phyloP scores from a whole-genome alignment of 2,888 invertebrate species.

The Tipula helvola region DNA sequence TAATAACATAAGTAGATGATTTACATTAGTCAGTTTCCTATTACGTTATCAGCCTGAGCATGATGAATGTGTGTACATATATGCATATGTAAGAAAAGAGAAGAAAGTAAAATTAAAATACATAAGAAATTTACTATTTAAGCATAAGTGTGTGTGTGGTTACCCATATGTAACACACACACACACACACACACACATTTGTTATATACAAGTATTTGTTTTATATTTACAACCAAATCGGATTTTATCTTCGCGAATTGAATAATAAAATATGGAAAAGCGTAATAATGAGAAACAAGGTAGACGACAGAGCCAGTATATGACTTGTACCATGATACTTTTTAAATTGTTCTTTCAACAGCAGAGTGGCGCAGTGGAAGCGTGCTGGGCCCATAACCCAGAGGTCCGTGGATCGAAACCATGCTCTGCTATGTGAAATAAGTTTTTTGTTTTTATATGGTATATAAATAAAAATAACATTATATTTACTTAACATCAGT shows the following conservation, averaged over 20 bases:
- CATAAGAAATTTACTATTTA: background rate
- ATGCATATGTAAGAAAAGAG: background rate
- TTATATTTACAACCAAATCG: background rate
- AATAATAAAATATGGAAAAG: background rate
- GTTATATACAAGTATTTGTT: background rate
- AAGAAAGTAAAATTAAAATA: background rate
- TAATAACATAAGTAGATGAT: background rate
- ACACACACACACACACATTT: background rate
- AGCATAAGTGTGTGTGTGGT: background rate
- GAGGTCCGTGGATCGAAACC: constrained; percentile 74
- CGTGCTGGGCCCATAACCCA: constrained; percentile 57
- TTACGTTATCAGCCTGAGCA: background rate
- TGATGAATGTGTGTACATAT: background rate
- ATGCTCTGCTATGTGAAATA: constrained; percentile 40
- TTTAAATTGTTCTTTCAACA: background rate
- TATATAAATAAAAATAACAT: background rate
- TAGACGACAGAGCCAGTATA: background rate
- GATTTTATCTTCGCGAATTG: background rate
- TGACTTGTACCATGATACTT: background rate
- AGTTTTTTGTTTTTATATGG: no score
- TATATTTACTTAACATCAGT: background rate
- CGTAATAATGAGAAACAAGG: background rate
- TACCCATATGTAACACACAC: background rate
- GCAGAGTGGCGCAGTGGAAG: constrained; percentile 60
- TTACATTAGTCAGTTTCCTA: background rate